phyloP scores from a whole-genome alignment of 2,113 vertebrate species.

The Embiotoca jacksoni region DNA sequence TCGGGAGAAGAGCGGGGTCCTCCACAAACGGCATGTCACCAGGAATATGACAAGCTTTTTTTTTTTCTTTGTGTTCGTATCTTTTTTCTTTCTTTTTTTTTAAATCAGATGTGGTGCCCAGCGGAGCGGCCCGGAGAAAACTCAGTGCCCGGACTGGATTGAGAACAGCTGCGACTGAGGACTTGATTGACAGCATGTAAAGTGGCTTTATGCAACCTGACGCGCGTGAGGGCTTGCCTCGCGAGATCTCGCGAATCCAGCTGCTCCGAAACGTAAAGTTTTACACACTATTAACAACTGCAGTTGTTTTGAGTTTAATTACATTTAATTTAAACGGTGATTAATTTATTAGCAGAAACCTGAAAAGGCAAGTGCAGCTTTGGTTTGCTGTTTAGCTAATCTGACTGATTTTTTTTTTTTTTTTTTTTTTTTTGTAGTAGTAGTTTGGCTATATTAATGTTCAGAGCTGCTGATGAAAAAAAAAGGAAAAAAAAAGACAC shows the following conservation, averaged over 20 bases:
- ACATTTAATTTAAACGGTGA: background rate
- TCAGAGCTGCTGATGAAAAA: no score
- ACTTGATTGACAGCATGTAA: conserved; percentile 68
- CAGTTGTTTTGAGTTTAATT: background rate
- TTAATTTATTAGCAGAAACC: background rate
- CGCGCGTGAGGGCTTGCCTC: no score
- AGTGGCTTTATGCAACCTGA: background rate
- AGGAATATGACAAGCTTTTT: background rate
- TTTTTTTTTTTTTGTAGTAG: no score
- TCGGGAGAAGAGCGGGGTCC: conserved; percentile 77
- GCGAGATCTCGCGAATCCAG: no score
- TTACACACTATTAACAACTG: no score
- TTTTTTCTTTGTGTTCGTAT: no score
- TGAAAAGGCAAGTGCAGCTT: background rate
- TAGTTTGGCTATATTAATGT: no score
- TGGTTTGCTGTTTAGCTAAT: no score
- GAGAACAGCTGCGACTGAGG: conserved; percentile 65
- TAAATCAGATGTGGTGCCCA: background rate
- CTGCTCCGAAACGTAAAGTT: no score
- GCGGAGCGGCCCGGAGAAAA: background rate
- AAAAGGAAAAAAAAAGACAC: no score
- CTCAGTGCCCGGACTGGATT: background rate
- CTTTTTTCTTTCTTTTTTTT: background rate
- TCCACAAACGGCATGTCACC: conserved; percentile 79
- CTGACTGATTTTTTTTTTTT: no score